These are phyloP conservation scores for Oryzias dopingdopingensis DNA, from an alignment of 2,797 vertebrate genomes.

Conservation along the genomic window DNA sequence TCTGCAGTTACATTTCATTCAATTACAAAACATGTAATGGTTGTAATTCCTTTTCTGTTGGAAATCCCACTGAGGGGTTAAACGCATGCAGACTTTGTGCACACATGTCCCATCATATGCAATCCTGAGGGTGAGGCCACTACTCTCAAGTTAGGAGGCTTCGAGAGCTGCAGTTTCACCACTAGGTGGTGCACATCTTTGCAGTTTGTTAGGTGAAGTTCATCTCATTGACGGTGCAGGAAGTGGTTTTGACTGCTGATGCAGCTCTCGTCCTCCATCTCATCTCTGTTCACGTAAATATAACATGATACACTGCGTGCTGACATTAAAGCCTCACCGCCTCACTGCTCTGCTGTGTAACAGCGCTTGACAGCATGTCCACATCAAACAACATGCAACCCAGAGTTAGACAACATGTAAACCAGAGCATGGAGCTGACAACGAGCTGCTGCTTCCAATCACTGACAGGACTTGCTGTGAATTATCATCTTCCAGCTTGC, in stretches of 20 bases:
- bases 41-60: too few relatives aligned
- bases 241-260: neutral
- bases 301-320: neutral
- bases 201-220: constrained; percentile 3
- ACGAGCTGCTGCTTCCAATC: neutral
- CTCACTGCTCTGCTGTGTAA: neutral
- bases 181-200: constrained; percentile 53
- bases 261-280: neutral
- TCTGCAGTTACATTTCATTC: too few relatives aligned
- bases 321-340: neutral
- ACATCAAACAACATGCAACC: neutral
- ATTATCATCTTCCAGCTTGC: neutral
- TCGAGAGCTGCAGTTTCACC: constrained; percentile 10
- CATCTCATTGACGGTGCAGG: neutral
- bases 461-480: neutral
- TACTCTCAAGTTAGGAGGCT: too few relatives aligned
- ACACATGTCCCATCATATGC: too few relatives aligned
- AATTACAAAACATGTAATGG: too few relatives aligned
- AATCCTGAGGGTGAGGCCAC: too few relatives aligned
- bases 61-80: too few relatives aligned
- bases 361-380: constrained; percentile 7
- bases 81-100: too few relatives aligned
- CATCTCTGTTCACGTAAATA: neutral
- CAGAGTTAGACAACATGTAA: neutral
- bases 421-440: neutral